phyloP scores from a whole-genome alignment of 1,140 invertebrate species.

The Bombus sibiricus region DNA sequence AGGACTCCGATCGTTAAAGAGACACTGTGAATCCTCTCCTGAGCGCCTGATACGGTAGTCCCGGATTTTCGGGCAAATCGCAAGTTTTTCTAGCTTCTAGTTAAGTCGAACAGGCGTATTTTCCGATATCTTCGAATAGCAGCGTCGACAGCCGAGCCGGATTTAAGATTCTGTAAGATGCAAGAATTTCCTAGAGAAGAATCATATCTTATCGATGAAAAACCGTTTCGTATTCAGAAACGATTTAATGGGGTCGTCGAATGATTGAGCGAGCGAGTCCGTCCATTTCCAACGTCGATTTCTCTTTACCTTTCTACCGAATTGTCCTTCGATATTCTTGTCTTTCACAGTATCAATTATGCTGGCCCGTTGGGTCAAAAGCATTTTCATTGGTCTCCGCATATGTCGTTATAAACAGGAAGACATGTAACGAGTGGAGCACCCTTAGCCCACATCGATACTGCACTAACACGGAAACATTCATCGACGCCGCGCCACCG shows the following conservation, averaged over 20 bases:
- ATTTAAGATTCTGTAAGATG: background rate
- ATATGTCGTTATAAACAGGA: conserved; percentile 44
- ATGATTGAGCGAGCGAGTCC: too few relatives aligned
- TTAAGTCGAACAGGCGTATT: too few relatives aligned
- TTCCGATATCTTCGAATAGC: background rate
- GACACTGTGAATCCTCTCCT: conserved; percentile 62
- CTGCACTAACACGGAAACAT: background rate
- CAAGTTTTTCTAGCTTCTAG: conserved; percentile 72
- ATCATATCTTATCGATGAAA: background rate
- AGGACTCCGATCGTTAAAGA: conserved; percentile 14
- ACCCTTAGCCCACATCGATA: background rate
- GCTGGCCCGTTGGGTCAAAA: conserved; percentile 30
- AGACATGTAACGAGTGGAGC: conserved; percentile 30
- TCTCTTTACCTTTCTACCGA: background rate
- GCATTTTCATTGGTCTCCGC: conserved; percentile 50
- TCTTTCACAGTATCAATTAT: conserved; percentile 17
- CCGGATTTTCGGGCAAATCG: conserved; percentile 78
- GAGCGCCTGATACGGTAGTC: conserved; percentile 72
- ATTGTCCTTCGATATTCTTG: background rate
- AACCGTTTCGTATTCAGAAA: background rate
- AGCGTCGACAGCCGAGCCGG: background rate
- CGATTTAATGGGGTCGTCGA: too few relatives aligned
- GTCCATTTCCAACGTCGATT: background rate
- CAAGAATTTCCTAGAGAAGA: background rate
- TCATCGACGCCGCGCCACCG: background rate